Evolutionary conservation across 2,888 invertebrate species (phyloP).

Genomic region (Cecidostiba fungosa): DNA sequence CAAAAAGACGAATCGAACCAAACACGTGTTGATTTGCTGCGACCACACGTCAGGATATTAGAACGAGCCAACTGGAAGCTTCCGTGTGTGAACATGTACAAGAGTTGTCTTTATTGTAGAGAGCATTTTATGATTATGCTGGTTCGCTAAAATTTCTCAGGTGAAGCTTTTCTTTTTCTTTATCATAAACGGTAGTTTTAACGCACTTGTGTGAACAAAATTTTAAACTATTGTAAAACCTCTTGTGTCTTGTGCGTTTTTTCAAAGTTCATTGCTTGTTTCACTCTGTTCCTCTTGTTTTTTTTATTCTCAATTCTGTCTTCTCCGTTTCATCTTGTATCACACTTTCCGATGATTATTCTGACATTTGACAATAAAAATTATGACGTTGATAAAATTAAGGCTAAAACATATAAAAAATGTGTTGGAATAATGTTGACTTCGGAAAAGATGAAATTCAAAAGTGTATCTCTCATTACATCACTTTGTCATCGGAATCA

Average conservation of each 20-base stretch:
- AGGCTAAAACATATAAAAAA: background rate
- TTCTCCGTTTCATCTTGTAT: constrained; percentile 18
- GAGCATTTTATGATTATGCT: constrained; percentile 53
- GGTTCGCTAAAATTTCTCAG: constrained; percentile 56
- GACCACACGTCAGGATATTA: constrained; percentile 69
- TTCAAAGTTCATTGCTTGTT: constrained; percentile 41
- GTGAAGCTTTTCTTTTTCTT: constrained; percentile 59
- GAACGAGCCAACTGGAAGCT: constrained; percentile 42
- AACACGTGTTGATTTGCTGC: constrained; percentile 78
- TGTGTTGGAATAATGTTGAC: constrained; percentile 18
- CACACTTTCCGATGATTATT: constrained; percentile 14
- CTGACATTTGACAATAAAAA: background rate
- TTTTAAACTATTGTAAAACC: constrained; percentile 37
- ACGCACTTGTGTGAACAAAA: constrained; percentile 34
- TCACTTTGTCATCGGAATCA: constrained; percentile 25
- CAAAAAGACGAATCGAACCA: constrained; percentile 58
- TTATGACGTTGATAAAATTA: background rate
- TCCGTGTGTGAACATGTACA: constrained; percentile 9
- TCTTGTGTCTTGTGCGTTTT: constrained; percentile 53
- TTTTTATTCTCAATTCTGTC: constrained; percentile 11
- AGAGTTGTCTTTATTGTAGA: constrained; percentile 46
- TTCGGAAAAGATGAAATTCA: constrained; percentile 18
- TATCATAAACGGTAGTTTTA: constrained; percentile 48
- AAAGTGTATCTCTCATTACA: constrained; percentile 18
- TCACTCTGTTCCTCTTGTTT: constrained; percentile 20